Conservation (phyloP, 2,888 invertebrate genomes). For the Ormyrus rosae region DNA sequence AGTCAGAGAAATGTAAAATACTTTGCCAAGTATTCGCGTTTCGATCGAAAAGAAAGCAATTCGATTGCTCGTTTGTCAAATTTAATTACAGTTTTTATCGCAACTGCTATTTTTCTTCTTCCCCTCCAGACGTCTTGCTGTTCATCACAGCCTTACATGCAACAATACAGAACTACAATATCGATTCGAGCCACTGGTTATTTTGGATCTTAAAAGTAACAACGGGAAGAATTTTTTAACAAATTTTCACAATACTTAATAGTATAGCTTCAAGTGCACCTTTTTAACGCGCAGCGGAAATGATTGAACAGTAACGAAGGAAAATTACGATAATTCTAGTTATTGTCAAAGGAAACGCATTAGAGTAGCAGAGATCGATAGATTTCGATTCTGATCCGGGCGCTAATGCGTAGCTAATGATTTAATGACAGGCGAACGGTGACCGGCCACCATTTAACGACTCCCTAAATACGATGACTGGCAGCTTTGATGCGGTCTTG, state of each 20-base stretch:
- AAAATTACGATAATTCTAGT: conserved; percentile 34
- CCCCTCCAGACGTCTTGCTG: too few relatives aligned
- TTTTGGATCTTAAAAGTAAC: too few relatives aligned
- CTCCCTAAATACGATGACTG: conserved; percentile 52
- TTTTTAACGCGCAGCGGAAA: conserved; percentile 40
- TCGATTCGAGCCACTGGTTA: too few relatives aligned
- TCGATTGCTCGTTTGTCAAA: conserved; percentile 38
- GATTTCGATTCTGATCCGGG: conserved; percentile 29
- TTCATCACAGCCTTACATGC: too few relatives aligned
- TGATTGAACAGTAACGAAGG: conserved; percentile 25
- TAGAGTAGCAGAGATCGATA: conserved; percentile 41
- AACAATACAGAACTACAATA: too few relatives aligned
- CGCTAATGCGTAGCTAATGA: conserved; percentile 72
- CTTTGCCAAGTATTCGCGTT: conserved; percentile 19
- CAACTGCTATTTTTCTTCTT: too few relatives aligned
- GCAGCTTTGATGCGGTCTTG: conserved; percentile 38
- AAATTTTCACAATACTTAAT: not conserved
- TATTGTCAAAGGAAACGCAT: conserved; percentile 31
- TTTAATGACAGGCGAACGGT: conserved; percentile 69
- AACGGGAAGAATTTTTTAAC: not conserved
- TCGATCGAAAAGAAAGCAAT: conserved; percentile 30
- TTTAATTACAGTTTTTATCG: conserved; percentile 28
- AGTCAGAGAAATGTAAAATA: conserved; percentile 34
- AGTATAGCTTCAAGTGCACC: not conserved
- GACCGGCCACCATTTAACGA: conserved; percentile 62